These are phyloP conservation scores for Pseudomugil tenellus DNA, from an alignment of 2,797 vertebrate species.

Conservation along the genomic window DNA sequence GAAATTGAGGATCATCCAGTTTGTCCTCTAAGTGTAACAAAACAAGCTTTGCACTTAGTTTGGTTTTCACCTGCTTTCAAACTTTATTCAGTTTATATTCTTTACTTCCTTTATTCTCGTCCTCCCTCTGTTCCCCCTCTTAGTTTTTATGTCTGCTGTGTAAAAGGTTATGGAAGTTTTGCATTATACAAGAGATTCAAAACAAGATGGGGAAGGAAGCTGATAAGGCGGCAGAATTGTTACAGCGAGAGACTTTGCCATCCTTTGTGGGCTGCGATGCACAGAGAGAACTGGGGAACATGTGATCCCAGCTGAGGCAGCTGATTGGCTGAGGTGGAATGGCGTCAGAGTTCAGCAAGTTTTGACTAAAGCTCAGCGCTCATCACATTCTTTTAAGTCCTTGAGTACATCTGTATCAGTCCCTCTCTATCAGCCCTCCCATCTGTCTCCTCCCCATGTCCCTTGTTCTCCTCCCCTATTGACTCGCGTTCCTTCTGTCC, in stretches of 20 bases:
- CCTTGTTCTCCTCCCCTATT: neutral
- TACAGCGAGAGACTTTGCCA: slow-evolving; percentile 12
- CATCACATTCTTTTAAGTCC: slow-evolving; percentile 40
- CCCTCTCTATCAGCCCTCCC: slow-evolving; percentile 14
- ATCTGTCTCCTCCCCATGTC: slow-evolving; percentile 5
- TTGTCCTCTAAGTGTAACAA: neutral
- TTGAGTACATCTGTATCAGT: slow-evolving; percentile 52
- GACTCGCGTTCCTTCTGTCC: slow-evolving; percentile 21
- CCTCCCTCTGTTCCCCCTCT: neutral
- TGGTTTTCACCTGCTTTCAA: neutral
- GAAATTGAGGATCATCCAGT: neutral
- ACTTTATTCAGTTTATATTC: neutral
- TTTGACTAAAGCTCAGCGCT: slow-evolving; percentile 26
- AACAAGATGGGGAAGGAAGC: slow-evolving; percentile 47
- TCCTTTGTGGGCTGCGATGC: slow-evolving; percentile 21
- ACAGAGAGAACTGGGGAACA: slow-evolving; percentile 19
- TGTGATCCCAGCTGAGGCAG: slow-evolving; percentile 16
- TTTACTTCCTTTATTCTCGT: neutral
- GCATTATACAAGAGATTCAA: slow-evolving; percentile 9
- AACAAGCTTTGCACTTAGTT: neutral
- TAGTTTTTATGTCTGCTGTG: neutral
- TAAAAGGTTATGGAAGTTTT: neutral
- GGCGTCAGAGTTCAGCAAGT: slow-evolving; percentile 29
- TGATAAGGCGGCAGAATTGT: slow-evolving; percentile 26
- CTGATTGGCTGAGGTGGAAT: slow-evolving; percentile 53